Base-by-base conservation (phyloP, 2,888 invertebrate genomes). In the Petrophora chlorosata region DNA sequence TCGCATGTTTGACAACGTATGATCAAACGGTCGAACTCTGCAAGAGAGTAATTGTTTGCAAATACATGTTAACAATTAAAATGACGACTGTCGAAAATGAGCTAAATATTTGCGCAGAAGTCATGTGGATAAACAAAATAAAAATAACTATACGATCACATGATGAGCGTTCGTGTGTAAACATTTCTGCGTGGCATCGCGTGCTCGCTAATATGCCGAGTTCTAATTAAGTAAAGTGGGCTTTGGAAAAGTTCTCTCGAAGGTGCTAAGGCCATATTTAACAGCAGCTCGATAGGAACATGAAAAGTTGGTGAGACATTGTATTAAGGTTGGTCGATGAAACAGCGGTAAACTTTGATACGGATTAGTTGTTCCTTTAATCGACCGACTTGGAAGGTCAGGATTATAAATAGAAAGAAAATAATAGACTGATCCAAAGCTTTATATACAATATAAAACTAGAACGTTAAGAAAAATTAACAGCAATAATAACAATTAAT, bases 201-300 rank as follows among this genome's bases (percentile, higher is more conserved):
- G 30, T 50, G 50, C 34, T 16, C 15, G 33, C 38, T 43, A 35
- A 44, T 39, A 39, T 26, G 16, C 35, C 39, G 23, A 43, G 46
- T 52, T 53, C 50, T 52, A 53, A 59, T 59, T 53, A 53, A 34
- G 30, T 35, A 39, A 52, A 53, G 42, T 43, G 43, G 33, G 16
- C 16, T 43, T 35, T 13, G 35, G 39, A 38, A 48, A 39, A 39
- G 29, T 29, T 49, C 43, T 25, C 28, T 25, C 23, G 16, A 17
- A 33, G 33, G 34, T 28, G 23, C 29, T 49, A 43, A 34, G 15
- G 19, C 7, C 17, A 15, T 26, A 10, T 48, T 41, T 35, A 41
- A 30, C 40, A 30, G 5, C 9, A 35, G 9, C 13, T 23, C 17
- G 16, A 35, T 15, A 9, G 30, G 14, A 35, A 39, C 40, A 23